These are phyloP conservation scores for Botia almorhae DNA, from an alignment of 2,797 vertebrate genomes.

Conservation along the genomic window DNA sequence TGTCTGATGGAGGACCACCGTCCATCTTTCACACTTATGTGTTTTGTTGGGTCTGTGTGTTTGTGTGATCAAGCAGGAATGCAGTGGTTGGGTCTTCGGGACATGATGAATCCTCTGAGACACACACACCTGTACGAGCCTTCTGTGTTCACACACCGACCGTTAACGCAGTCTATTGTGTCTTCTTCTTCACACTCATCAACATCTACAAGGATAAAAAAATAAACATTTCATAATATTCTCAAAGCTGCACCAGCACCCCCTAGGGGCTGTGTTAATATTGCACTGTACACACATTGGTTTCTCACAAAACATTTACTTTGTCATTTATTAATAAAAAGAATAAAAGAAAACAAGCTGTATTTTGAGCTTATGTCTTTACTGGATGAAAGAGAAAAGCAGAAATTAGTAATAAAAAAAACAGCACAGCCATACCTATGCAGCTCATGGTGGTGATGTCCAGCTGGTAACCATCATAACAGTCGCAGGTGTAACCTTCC, in stretches of 20 bases:
- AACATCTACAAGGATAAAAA: slow-evolving; percentile 73
- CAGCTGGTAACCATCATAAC: slow-evolving; percentile 91
- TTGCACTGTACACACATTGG: neutral
- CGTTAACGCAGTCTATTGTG: slow-evolving; percentile 77
- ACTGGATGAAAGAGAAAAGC: too few species aligned
- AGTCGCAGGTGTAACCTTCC: slow-evolving; percentile 96
- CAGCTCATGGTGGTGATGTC: slow-evolving; percentile 91
- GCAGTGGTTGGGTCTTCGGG: slow-evolving; percentile 80
- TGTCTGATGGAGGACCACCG: neutral
- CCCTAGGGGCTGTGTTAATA: neutral
- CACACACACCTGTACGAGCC: slow-evolving; percentile 88
- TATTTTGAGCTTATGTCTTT: too few species aligned
- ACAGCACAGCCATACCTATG: slow-evolving; percentile 74
- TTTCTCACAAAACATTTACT: too few species aligned
- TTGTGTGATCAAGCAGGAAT: slow-evolving; percentile 70
- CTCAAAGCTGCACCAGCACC: neutral
- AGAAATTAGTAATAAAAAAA: too few species aligned
- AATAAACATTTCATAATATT: slow-evolving; percentile 3
- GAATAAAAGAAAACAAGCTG: too few species aligned
- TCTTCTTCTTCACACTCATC: slow-evolving; percentile 83
- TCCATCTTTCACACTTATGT: neutral
- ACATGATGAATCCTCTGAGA: slow-evolving; percentile 79
- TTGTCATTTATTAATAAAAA: too few species aligned
- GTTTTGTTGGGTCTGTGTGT: neutral
- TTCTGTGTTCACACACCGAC: slow-evolving; percentile 85